Evolutionary conservation across 92 coral and sea anemone genomes (phyloP), one percentile per base, ranked within the genome.

Genomic region (Isaurus tuberculatus): DNA sequence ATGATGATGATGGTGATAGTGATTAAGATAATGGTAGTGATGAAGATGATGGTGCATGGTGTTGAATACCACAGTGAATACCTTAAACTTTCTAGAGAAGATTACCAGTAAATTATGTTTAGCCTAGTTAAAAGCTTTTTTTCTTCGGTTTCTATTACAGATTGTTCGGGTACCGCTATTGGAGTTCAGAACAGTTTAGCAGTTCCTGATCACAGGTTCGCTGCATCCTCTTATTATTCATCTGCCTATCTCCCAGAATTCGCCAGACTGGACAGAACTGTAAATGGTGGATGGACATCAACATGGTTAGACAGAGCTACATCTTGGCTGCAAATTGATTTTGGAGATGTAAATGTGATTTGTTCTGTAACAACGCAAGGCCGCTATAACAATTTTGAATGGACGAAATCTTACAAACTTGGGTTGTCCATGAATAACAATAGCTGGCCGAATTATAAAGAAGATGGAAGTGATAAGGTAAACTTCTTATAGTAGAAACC

Each of bases 331-430:
- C 72, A 66, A 29, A 29, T 66, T 66, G 72, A 66, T n/a, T 23
- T 66, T 20, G 72, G 72, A 10, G 72, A 66, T 31, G 43, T 31
- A 10, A 66, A 66, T n/a, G n/a, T 28, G 0, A 29, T 66, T 66
- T 66, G 72, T 30, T 9, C 72, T 31, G 46, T 66, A 66, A 66
- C 72, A 66, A 66, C 72, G 40, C 72, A 66, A 66, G 72, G 72
- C 69, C 69, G 16, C 16, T 20, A 9, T 29, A 10, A 13, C 17
- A 9, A 1, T 29, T 0, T 0, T 29, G 72, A 31, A 66, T 66
- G 72, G 72, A 66, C 72, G 3, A 29, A 0, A 31, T 2, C 42
- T 8, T 66, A 66, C 42, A 66, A 66, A 4, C 43, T 66, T 66
- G 17, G 37, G 17, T 11, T 66, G 0, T 66, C 72, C 40, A 11